These are phyloP conservation scores for Peromyscus leucopus DNA, from an alignment of 2,113 vertebrate species.

Conservation along the genomic window DNA sequence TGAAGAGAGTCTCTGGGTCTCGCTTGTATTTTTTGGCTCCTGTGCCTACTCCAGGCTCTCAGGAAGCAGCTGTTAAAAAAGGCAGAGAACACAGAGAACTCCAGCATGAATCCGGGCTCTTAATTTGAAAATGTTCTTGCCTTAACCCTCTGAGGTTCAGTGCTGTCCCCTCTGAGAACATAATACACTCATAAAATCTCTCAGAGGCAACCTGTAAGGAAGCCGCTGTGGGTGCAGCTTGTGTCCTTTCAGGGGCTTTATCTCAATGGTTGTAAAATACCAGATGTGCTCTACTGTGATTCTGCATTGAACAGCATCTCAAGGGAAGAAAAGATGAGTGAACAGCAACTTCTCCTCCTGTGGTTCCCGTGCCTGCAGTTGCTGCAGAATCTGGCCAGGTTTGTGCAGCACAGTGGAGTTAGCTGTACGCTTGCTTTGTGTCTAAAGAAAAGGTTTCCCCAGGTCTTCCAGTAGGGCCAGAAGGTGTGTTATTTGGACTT, in stretches of 20 bases:
- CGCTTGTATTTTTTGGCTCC: background rate
- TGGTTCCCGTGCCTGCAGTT: background rate
- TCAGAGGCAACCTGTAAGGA: background rate
- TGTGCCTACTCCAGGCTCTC: background rate
- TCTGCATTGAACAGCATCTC: background rate
- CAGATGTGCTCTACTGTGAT: background rate
- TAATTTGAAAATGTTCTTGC: background rate
- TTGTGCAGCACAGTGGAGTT: background rate
- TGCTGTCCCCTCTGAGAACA: background rate
- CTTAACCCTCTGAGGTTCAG: background rate
- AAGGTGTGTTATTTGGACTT: background rate
- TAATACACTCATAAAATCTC: background rate
- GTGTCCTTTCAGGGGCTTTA: background rate
- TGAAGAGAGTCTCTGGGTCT: background rate
- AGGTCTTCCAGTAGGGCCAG: background rate
- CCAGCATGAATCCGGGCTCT: background rate
- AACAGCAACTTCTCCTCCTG: background rate
- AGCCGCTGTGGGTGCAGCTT: background rate
- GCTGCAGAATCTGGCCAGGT: background rate
- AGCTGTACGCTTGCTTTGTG: background rate
- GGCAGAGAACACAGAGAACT: background rate
- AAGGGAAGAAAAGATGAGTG: background rate
- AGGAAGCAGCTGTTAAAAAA: background rate
- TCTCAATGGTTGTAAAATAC: background rate
- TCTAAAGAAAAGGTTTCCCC: background rate